A percentile compares a stretch with the other conserved stretches of the same genome.
These are phyloP conservation scores for Desmophyllum pertusum DNA, from an alignment of 92 coral and sea anemone genomes.

Conservation along the genomic window DNA sequence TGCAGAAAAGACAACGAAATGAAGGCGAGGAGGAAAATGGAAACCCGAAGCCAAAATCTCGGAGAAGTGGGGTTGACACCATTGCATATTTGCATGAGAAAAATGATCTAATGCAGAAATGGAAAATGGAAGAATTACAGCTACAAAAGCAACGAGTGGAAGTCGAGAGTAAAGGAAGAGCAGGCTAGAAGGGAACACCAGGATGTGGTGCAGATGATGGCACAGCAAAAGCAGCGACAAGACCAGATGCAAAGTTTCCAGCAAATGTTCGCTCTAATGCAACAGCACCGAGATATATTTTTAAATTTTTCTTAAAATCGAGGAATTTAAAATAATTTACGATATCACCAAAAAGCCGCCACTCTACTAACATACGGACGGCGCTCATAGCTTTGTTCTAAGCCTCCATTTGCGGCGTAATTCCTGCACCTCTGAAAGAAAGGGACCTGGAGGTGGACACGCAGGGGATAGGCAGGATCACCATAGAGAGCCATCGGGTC, in stretches of 20 bases:
- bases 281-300: conserved; percentile 2
- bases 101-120: conserved; percentile 24
- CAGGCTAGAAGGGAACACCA: background rate
- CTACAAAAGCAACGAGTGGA: conserved; percentile 20
- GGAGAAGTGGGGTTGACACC: conserved; percentile 55
- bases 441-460: conserved; percentile 25
- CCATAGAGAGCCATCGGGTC: conserved; percentile 16
- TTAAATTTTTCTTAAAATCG: conserved; percentile 5
- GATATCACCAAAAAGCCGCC: conserved; percentile 2
- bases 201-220: background rate
- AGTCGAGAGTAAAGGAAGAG: conserved; percentile 12
- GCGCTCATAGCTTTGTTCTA: conserved; percentile 12
- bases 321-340: background rate
- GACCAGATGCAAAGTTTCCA: conserved; percentile 7
- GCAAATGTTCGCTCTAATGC: conserved; percentile 5
- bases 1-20: conserved; percentile 24
- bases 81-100: conserved; percentile 59
- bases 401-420: conserved; percentile 30
- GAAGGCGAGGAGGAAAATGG: conserved; percentile 43
- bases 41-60: conserved; percentile 23
- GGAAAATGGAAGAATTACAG: conserved; percentile 38
- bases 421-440: conserved; percentile 28
- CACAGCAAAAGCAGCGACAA: conserved; percentile 8
- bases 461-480: background rate
- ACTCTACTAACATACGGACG: background rate